Evolutionary conservation across 2,797 vertebrate species (phyloP).

Genomic region (Spea hammondii): DNA sequence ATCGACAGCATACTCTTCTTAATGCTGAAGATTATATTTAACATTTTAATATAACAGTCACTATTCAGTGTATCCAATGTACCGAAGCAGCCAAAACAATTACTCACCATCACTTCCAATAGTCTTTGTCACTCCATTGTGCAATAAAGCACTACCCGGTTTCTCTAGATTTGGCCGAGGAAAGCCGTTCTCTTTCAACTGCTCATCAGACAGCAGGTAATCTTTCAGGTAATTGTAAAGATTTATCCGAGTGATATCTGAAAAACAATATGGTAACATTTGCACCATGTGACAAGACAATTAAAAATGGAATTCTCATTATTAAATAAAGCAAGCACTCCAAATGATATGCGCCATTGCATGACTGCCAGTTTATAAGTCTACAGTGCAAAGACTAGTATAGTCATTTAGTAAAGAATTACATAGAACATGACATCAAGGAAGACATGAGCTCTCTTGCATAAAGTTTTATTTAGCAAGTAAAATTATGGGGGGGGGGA

Average conservation of each 20-base stretch:
- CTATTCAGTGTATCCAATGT: too few relatives aligned
- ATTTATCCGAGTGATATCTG: slow-evolving; percentile 60
- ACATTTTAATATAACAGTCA: too few relatives aligned
- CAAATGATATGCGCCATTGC: too few relatives aligned
- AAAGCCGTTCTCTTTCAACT: slow-evolving; percentile 72
- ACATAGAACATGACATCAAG: too few relatives aligned
- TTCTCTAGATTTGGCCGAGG: slow-evolving; percentile 71
- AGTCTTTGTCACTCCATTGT: slow-evolving; percentile 62
- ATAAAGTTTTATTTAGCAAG: too few relatives aligned
- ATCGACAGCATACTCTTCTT: slow-evolving; percentile 77
- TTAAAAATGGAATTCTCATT: neutral
- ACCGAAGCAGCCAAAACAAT: neutral
- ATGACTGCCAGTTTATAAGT: too few relatives aligned
- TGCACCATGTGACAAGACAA: neutral
- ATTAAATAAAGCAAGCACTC: too few relatives aligned
- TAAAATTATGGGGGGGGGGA: too few relatives aligned
- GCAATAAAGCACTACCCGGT: slow-evolving; percentile 67
- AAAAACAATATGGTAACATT: neutral
- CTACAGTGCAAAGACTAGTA: too few relatives aligned
- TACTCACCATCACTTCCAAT: slow-evolving; percentile 66
- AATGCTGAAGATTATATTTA: slow-evolving; percentile 62
- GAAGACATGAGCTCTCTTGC: too few relatives aligned
- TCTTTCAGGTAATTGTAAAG: slow-evolving; percentile 73
- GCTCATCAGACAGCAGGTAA: slow-evolving; percentile 72
- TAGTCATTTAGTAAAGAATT: too few relatives aligned